A percentile compares a stretch with the other conserved stretches of the same genome.
These are phyloP conservation scores for Sphaerophoria taeniata DNA, from an alignment of 2,888 invertebrate species.

Conservation along the genomic window DNA sequence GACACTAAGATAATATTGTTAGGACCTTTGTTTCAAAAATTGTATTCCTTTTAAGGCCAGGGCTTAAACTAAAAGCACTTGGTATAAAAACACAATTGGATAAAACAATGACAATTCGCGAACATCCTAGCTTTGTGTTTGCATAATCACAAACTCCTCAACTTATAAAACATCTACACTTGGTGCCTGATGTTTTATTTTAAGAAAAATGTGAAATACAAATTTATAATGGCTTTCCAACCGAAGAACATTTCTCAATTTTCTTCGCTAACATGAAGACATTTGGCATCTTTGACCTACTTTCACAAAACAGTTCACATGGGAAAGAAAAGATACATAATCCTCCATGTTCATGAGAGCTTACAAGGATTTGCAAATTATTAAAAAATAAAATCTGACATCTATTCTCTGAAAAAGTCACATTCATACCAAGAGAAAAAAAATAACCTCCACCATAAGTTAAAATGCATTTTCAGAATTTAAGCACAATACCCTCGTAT, in stretches of 20 bases:
- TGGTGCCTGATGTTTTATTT: background rate
- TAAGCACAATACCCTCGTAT: slow-evolving; percentile 6
- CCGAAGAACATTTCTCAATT: slow-evolving; percentile 8
- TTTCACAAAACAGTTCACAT: background rate
- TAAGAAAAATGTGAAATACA: background rate
- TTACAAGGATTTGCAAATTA: slow-evolving; percentile 35
- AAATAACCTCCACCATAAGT: background rate
- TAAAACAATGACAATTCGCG: no score
- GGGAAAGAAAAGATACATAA: background rate
- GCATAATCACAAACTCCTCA: background rate
- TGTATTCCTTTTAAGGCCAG: no score
- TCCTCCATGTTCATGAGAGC: slow-evolving; percentile 18
- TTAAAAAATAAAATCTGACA: slow-evolving; percentile 29
- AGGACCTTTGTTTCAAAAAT: no score
- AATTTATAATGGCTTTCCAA: slow-evolving; percentile 7
- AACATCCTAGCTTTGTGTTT: no score
- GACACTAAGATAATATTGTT: no score
- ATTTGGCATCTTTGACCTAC: slow-evolving; percentile 19
- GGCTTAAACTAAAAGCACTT: no score
- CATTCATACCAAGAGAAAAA: background rate
- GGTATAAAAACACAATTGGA: no score
- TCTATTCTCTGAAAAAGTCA: slow-evolving; percentile 23
- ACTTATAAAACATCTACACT: background rate
- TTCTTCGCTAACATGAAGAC: background rate
- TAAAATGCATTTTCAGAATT: slow-evolving; percentile 2